Percentiles rank a stretch among this genome's conserved stretches.
Conservation (phyloP, 2,797 vertebrate species). For the Avahi laniger region DNA sequence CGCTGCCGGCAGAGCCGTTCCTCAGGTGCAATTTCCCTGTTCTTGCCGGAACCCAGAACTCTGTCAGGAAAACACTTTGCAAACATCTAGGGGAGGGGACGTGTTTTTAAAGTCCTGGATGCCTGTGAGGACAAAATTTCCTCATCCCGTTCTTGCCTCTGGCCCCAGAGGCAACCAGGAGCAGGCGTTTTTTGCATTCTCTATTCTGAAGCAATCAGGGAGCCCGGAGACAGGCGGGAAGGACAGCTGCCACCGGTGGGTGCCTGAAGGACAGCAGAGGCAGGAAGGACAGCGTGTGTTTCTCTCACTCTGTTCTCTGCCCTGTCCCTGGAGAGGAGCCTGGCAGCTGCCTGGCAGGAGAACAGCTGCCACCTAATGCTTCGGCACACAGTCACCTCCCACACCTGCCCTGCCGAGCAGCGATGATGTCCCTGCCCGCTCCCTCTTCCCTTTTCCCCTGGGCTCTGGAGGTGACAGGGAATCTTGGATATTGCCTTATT, state of each 20-base stretch:
- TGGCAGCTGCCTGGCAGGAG: neutral
- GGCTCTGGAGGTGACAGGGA: neutral
- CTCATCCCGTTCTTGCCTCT: no score
- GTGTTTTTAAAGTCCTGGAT: neutral
- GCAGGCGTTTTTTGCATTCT: neutral
- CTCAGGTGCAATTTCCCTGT: neutral
- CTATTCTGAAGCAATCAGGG: neutral
- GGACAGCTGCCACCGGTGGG: rapidly evolving
- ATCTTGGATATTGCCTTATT: no score
- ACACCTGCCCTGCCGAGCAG: rapidly evolving
- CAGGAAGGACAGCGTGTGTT: neutral
- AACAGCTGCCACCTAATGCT: neutral
- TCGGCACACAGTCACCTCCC: rapidly evolving
- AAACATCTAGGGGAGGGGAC: neutral
- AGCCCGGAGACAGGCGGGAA: rapidly evolving
- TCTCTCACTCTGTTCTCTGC: rapidly evolving
- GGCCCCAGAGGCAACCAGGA: neutral
- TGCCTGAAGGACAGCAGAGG: neutral
- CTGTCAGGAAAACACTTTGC: neutral
- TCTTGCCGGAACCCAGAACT: neutral
- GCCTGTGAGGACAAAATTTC: neutral
- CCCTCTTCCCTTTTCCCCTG: no score
- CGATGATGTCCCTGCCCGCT: neutral
- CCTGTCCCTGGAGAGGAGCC: neutral
- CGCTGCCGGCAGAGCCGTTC: neutral